phyloP scores from a whole-genome alignment of 2,113 vertebrate genomes.

The rabbit (Oryctolagus cuniculus) region mOryCun1.1 NC_091440.1:35146501-35147000 shows the following conservation, averaged over 20 bases:
- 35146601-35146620: neutral
- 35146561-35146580: neutral
- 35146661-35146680: neutral
- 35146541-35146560: constrained; percentile 5
- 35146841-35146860: too few species aligned
- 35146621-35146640: neutral
- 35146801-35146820: too few species aligned
- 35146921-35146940: too few species aligned
- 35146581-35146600: neutral
- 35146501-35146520: neutral
- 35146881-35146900: too few species aligned
- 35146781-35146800: too few species aligned
- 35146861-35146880: too few species aligned
- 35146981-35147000: too few species aligned
- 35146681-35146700: constrained; percentile 19
- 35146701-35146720: neutral
- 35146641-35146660: neutral
- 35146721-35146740: neutral
- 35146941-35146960: too few species aligned
- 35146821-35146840: too few species aligned
- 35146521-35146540: neutral
- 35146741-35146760: neutral
- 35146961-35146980: too few species aligned
- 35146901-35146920: too few species aligned
- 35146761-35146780: too few species aligned